Base-by-base conservation (phyloP, 2,888 invertebrate species). In the Eristalis arbustorum region DNA sequence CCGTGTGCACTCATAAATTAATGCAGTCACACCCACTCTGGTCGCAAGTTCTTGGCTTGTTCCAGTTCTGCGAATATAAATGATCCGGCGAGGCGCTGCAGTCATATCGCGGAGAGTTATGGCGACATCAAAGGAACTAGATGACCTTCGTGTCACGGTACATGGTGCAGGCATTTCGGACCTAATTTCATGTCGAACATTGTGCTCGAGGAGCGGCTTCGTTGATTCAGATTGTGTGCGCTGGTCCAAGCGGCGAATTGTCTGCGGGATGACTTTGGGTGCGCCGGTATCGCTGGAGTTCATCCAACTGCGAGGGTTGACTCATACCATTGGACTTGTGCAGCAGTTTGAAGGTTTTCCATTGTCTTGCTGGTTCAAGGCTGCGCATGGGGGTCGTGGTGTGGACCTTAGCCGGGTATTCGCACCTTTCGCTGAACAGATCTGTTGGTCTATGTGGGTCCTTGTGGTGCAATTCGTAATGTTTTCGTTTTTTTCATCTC, bases 51-150 rank as follows among this genome's bases (percentile, higher is more conserved):
- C 69, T 81, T 64, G 28, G 25, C 37, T 28, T 63, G 68, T 68
- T 62, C 25, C 42, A 72, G 67, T 81, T 72, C 68, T 25, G 40
- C 23, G 72, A 64, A 81, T 81, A 73, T 49, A 49, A 85, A 77
- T 77, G 82, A 66, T 66, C 71, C 62, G 25, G 57, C 77, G 66
- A 66, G 62, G 8, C 56, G n/a, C 80, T 68, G 61, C 6, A 42
- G 66, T 40, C 62, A 62, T 74, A 78, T 64, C 75, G 49, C 76
- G 67, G 66, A 71, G 57, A 84, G 40, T 63, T 76, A 82, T 82
- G 66, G 85, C 85, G 72, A 82, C 85, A 78, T 84, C 84, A 84
- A 84, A 81, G 80, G 81, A 67, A 72, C 49, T 66, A 76, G 62
- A 31, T 72, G 71, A 82, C 85, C 85, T 87, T 87, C 82, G 42